Percentiles rank a stretch among this genome's conserved stretches.
Evolutionary conservation across 2,113 vertebrate species (phyloP).

Genomic region (Brachyistius frenatus): DNA sequence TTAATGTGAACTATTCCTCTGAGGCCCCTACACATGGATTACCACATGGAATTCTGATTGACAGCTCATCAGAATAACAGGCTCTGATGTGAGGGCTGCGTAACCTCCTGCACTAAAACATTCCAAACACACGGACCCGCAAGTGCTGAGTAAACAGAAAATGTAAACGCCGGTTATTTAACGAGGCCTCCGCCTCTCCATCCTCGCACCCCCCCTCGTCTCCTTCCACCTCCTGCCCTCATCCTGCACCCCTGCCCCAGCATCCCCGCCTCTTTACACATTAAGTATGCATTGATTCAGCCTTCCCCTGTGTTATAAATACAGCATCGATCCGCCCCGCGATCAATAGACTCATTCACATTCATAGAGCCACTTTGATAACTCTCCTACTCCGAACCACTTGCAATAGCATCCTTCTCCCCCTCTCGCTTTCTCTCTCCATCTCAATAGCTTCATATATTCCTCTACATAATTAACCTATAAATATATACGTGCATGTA

Average conservation of each 20-base stretch:
- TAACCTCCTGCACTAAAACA: slow-evolving; percentile 63
- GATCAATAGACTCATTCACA: slow-evolving; percentile 92
- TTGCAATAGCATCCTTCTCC: slow-evolving; percentile 87
- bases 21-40: slow-evolving; percentile 37
- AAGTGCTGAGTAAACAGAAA: slow-evolving; percentile 82
- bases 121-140: slow-evolving; percentile 55
- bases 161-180: slow-evolving; percentile 74
- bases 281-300: slow-evolving; percentile 87
- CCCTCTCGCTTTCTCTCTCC: slow-evolving; percentile 39
- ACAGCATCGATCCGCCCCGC: slow-evolving; percentile 86
- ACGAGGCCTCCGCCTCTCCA: slow-evolving; percentile 63
- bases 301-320: slow-evolving; percentile 86
- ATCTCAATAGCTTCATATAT: slow-evolving; percentile 57
- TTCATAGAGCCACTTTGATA: slow-evolving; percentile 88
- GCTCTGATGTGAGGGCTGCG: slow-evolving; percentile 64
- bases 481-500: slow-evolving; percentile 55
- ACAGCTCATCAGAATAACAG: slow-evolving; percentile 75
- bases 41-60: slow-evolving; percentile 64
- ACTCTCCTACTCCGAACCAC: slow-evolving; percentile 86
- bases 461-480: slow-evolving; percentile 54
- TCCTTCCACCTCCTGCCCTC: slow-evolving; percentile 67
- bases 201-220: slow-evolving; percentile 30
- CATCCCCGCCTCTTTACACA: slow-evolving; percentile 75
- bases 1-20: slow-evolving; percentile 40
- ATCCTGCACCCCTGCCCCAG: slow-evolving; percentile 73